Conservation (phyloP, 2,888 invertebrate genomes). For the Leptinotarsa juncta region DNA sequence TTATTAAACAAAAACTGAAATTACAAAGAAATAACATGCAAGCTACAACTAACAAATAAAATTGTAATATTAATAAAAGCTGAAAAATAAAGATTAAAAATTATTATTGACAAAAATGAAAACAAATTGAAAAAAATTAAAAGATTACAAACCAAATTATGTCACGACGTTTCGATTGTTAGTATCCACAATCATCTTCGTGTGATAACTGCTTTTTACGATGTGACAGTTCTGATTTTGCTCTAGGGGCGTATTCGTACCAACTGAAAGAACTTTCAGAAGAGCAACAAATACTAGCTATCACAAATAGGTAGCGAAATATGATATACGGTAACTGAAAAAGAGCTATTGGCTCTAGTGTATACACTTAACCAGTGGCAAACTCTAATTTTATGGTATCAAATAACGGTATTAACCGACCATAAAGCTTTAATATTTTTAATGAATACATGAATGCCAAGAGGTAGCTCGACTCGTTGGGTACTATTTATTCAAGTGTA, state of each 20-base stretch:
- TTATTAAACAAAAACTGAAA: no score
- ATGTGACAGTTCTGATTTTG: slow-evolving; percentile 17
- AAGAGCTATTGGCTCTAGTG: slow-evolving; percentile 31
- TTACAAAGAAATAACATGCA: no score
- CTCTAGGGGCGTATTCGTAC: background rate
- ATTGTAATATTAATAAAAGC: no score
- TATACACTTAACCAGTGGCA: slow-evolving; percentile 33
- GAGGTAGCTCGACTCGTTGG: slow-evolving; percentile 34
- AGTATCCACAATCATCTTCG: no score
- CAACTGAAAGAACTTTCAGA: background rate
- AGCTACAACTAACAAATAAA: no score
- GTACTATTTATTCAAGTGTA: slow-evolving; percentile 32
- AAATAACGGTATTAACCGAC: slow-evolving; percentile 33
- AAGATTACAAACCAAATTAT: no score
- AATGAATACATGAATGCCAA: slow-evolving; percentile 25
- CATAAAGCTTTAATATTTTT: slow-evolving; percentile 38
- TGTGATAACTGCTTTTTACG: no score
- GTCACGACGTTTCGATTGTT: no score
- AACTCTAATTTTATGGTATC: slow-evolving; percentile 26
- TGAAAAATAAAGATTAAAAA: no score
- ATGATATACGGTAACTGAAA: slow-evolving; percentile 31
- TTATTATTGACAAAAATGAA: no score
- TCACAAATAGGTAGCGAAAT: slow-evolving; percentile 28
- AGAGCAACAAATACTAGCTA: slow-evolving; percentile 34
- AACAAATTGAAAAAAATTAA: no score